Conservation (phyloP, 2,113 vertebrate genomes). For the Orientallactaga bullata region DNA sequence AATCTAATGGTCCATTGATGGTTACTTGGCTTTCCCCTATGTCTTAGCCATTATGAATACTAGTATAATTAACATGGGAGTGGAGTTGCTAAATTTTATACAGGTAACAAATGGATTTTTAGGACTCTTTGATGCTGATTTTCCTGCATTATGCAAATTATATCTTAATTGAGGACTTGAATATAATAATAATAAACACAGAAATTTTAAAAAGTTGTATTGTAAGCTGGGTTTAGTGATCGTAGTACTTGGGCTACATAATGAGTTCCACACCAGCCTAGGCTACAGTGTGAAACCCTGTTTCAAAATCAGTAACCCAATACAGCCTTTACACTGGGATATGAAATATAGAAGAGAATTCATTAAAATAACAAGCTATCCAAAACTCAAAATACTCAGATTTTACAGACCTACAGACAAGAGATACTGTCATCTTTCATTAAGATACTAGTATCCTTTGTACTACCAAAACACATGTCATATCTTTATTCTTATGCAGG, state of each 20-base stretch:
- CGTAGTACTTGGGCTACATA: not conserved
- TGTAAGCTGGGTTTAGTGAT: not conserved
- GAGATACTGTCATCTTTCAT: not conserved
- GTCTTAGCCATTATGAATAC: not conserved
- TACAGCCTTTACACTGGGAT: not conserved
- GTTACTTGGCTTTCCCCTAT: not conserved
- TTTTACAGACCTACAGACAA: not conserved
- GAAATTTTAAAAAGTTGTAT: not conserved
- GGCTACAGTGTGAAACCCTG: not conserved
- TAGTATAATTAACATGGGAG: not conserved
- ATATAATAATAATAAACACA: conserved; percentile 22
- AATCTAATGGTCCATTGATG: not conserved
- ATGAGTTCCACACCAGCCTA: not conserved
- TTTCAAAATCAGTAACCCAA: not conserved
- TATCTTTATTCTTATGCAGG: not conserved
- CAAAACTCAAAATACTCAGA: too few species aligned
- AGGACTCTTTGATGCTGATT: not conserved
- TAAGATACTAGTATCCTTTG: not conserved
- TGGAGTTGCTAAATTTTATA: not conserved
- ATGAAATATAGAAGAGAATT: not conserved
- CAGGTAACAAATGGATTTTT: conserved; percentile 35
- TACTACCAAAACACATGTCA: not conserved
- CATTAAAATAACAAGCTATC: not conserved
- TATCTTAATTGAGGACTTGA: not conserved
- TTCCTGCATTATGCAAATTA: conserved; percentile 16